phyloP scores from a whole-genome alignment of 2,888 invertebrate species.

The Hemithea aestivaria region DNA sequence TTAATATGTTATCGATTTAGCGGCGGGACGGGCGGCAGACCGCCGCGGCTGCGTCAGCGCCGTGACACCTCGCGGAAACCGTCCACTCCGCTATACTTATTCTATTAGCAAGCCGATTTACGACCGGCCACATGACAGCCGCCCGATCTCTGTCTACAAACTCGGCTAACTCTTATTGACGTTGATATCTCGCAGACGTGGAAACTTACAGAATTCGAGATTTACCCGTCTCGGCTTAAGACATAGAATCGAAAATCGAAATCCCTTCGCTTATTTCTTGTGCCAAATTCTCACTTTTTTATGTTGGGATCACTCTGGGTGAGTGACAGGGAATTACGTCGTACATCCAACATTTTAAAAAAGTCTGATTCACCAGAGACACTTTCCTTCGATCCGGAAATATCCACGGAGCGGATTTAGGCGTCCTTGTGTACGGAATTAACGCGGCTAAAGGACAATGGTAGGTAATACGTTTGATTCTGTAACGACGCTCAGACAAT shows the following conservation, averaged over 20 bases:
- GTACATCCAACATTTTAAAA: conserved; percentile 50
- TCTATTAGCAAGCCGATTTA: conserved; percentile 58
- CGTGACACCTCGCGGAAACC: conserved; percentile 56
- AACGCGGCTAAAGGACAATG: conserved; percentile 63
- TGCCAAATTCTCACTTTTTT: conserved; percentile 64
- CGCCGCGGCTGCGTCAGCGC: conserved; percentile 56
- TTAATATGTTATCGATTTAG: conserved; percentile 70
- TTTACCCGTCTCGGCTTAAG: conserved; percentile 22
- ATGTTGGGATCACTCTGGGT: conserved; percentile 53
- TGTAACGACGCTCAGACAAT: conserved; percentile 42
- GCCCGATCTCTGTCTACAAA: conserved; percentile 47
- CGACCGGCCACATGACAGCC: conserved; percentile 43
- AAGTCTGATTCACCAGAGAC: conserved; percentile 69
- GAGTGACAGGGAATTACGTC: conserved; percentile 64
- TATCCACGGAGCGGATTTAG: conserved; percentile 64
- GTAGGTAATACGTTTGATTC: conserved; percentile 43
- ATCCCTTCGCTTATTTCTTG: conserved; percentile 37
- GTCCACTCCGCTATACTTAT: conserved; percentile 52
- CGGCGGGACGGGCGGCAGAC: conserved; percentile 61
- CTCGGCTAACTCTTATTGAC: conserved; percentile 40
- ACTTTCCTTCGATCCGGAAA: conserved; percentile 71
- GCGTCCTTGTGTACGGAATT: conserved; percentile 70
- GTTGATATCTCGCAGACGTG: conserved; percentile 32
- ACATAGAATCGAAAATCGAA: conserved; percentile 37
- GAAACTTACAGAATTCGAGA: conserved; percentile 20